A percentile compares a stretch with the other conserved stretches of the same genome.
Conservation (phyloP, 1,140 invertebrate species). For the Nasonia giraulti region DNA sequence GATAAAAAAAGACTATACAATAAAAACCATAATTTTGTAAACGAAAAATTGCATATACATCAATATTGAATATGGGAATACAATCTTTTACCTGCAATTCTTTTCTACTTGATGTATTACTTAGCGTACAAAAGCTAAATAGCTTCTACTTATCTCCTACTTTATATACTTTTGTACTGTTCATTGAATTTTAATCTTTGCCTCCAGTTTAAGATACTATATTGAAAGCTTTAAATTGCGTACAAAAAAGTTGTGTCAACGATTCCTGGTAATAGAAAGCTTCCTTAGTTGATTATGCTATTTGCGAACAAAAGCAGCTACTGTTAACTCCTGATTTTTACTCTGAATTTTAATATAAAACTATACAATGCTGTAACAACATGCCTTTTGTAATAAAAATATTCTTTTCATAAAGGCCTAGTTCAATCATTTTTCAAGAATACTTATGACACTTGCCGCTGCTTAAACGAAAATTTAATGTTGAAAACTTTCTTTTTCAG, state of each 20-base stretch:
- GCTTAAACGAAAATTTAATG: not conserved
- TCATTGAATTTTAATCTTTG: not conserved
- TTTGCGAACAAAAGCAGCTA: not conserved
- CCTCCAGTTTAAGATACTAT: not conserved
- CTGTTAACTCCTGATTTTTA: not conserved
- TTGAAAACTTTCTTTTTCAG: conserved; percentile 75
- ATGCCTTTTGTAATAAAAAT: conserved; percentile 21
- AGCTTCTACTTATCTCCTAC: not conserved
- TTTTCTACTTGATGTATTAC: not conserved
- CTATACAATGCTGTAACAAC: conserved; percentile 7
- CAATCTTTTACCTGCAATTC: not conserved
- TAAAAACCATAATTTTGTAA: not conserved
- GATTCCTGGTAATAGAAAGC: not conserved
- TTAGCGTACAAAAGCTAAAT: not conserved
- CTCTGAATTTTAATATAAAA: not conserved
- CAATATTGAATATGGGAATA: not conserved
- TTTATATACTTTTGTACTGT: not conserved
- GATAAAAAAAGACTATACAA: not conserved
- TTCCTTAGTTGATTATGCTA: not conserved
- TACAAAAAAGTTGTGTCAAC: not conserved
- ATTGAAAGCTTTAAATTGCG: not conserved
- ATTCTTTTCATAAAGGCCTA: not conserved
- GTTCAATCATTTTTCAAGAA: not conserved
- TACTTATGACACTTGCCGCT: not conserved
- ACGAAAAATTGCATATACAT: not conserved